These are phyloP conservation scores for Dilophus febrilis DNA, from an alignment of 2,888 invertebrate genomes.

Conservation along the genomic window DNA sequence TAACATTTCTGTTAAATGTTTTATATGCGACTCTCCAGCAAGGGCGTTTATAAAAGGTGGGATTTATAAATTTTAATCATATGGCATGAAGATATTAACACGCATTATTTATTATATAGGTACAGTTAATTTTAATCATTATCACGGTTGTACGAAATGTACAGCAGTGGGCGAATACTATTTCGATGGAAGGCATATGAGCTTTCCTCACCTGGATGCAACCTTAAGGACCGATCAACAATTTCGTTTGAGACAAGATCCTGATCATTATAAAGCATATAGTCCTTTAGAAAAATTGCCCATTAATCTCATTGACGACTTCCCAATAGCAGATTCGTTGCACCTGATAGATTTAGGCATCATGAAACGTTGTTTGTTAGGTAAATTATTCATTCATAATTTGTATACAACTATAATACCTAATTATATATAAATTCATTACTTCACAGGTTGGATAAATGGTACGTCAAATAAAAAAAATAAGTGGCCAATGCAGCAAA, in stretches of 20 bases:
- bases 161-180: neutral
- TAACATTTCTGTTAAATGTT: neutral
- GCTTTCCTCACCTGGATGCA: neutral
- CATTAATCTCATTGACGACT: neutral
- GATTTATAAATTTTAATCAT: no score
- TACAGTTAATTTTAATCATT: neutral
- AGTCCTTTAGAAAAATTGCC: neutral
- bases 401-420: no score
- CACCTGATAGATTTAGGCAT: neutral
- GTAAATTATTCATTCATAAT: no score
- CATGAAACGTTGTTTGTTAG: neutral
- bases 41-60: neutral
- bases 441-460: no score
- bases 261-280: neutral
- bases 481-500: neutral
- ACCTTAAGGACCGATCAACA: neutral
- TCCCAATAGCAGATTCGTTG: neutral
- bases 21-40: conserved; percentile 1
- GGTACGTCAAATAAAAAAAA: neutral
- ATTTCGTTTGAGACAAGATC: neutral
- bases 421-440: no score
- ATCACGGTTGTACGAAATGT: neutral
- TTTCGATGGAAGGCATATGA: neutral
- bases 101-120: neutral
- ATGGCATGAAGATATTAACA: neutral